These are phyloP conservation scores for Pseudochirops cupreus DNA, from an alignment of 2,797 vertebrate genomes.

Conservation along the genomic window DNA sequence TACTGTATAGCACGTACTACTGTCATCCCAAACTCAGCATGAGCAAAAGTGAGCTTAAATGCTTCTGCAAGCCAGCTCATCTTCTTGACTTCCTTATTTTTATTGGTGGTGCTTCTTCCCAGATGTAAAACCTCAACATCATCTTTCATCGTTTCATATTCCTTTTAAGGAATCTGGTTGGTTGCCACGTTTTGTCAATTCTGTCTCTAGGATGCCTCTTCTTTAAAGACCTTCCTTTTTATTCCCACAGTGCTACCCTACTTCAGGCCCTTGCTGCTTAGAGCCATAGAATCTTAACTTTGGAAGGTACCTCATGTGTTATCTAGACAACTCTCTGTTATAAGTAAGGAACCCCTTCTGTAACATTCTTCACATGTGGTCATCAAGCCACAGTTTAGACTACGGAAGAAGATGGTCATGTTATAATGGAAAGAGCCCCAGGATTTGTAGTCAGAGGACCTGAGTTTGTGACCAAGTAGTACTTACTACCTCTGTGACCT, in stretches of 20 bases:
- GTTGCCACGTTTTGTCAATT: background rate
- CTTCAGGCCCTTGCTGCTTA: background rate
- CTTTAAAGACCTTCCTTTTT: background rate
- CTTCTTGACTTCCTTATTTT: background rate
- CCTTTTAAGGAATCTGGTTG: background rate
- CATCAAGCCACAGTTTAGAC: background rate
- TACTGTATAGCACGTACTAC: background rate
- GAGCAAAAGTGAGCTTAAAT: background rate
- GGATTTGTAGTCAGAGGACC: background rate
- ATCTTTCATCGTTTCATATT: background rate
- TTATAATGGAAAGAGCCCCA: background rate
- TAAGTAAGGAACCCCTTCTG: background rate
- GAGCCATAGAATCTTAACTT: background rate
- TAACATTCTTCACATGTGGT: background rate
- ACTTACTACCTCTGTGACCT: background rate
- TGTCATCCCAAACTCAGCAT: background rate
- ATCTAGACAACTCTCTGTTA: background rate
- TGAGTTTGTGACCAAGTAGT: background rate
- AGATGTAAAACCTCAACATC: background rate
- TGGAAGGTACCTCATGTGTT: background rate
- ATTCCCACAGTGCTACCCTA: background rate
- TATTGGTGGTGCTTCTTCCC: background rate
- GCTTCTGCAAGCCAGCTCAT: background rate
- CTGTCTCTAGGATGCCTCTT: background rate
- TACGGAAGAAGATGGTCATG: background rate